Evolutionary conservation across 2,113 vertebrate species (phyloP).

Genomic region (Mola mola): DNA sequence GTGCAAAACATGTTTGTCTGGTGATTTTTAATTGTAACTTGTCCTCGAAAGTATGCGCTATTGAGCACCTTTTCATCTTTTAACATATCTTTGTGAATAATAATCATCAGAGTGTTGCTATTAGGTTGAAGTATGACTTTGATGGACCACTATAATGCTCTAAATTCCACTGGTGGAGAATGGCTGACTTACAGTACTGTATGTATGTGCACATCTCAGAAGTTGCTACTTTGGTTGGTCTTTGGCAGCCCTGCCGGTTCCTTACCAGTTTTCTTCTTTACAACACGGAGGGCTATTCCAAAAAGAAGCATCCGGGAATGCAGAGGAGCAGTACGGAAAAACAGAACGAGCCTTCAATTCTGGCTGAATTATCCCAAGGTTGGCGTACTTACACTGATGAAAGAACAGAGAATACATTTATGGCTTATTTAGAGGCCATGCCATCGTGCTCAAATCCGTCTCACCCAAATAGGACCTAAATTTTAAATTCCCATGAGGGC

Average conservation of each 20-base stretch:
- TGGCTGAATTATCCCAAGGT: constrained; percentile 65
- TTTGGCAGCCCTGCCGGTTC: constrained; percentile 61
- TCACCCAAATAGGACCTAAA: constrained; percentile 52
- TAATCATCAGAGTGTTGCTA: too few species aligned
- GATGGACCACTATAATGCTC: too few species aligned
- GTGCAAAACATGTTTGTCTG: too few species aligned
- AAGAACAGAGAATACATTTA: constrained; percentile 40
- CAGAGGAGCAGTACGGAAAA: constrained; percentile 49
- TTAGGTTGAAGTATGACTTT: too few species aligned
- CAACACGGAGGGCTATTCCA: constrained; percentile 68
- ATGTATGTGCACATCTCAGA: constrained; percentile 45
- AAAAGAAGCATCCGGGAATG: constrained; percentile 71
- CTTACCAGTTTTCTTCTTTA: constrained; percentile 69
- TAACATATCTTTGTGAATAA: too few species aligned
- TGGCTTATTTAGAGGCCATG: constrained; percentile 66
- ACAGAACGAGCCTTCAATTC: constrained; percentile 71
- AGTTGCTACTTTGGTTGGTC: constrained; percentile 49
- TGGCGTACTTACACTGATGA: constrained; percentile 58
- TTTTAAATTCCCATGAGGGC: constrained; percentile 51
- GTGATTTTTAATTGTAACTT: too few species aligned
- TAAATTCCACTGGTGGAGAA: too few species aligned
- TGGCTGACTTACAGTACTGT: neutral
- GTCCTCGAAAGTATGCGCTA: too few species aligned
- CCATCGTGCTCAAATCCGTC: constrained; percentile 38
- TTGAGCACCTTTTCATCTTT: too few species aligned